Evolutionary conservation across 1,140 invertebrate genomes (phyloP), one percentile per base, ranked within the genome.

Genomic region (Parasteatoda tepidariorum): DNA sequence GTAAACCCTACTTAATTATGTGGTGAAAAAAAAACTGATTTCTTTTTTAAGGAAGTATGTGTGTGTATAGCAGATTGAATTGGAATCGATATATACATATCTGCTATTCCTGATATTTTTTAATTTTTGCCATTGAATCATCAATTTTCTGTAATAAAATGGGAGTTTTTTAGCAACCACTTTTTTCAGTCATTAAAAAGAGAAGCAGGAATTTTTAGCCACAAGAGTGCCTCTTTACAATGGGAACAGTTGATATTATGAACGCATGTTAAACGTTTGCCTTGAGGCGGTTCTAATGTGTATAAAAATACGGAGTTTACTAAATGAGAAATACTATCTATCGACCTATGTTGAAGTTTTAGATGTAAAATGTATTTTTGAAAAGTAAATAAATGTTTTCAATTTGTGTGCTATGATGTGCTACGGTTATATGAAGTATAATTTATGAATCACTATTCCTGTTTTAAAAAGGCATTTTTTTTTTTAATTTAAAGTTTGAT

Each of bases 171-270:
- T 48, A 18, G 38, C 38, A n/a, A 0, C 4, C 18, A 48, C 18
- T 48, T 48, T 48, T 48, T 48, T 41, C 38, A 48, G 38, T 48
- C 9, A 13, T 0, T 48, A 48, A 48, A 48, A 41, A 48, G 18
- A 48, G 38, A 48, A 48, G 18, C 4, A 48, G 38, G 38, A 18
- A 82, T 61, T 82, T 59, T 82, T 71, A 82, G 33, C 57, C 78
- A 70, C 66, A 41, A 66, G 55, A 82, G 78, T 82, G 78, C 78
- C 78, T 82, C 78, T 79, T 79, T 82, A 70, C 61, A 59, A 70
- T 82, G 67, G 55, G 78, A 71, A 82, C 55, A 70, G 78, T 70
- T 82, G 66, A 82, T 59, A 61, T 75, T 82, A 33, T 70, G 66
- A 70, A 62, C 71, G 62, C 71, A 71, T 62, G 30, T 54, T 54